A percentile compares a stretch with the other conserved stretches of the same genome.
phyloP scores from a whole-genome alignment of 2,113 vertebrate genomes.

The Seriola dumerili region DNA sequence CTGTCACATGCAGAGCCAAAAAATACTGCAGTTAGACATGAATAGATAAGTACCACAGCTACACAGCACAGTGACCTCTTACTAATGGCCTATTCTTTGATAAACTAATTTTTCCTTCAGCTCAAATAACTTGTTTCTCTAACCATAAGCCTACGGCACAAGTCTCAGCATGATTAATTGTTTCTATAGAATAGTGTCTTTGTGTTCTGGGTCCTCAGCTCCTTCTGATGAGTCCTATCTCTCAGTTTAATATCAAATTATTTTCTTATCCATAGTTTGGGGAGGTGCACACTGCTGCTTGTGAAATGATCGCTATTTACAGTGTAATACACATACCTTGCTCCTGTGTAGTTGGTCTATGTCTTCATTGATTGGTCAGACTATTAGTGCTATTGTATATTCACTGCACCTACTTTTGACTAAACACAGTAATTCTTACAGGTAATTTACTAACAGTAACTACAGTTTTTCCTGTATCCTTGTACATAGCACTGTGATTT shows the following conservation, averaged over 20 bases:
- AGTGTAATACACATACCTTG: slow-evolving; percentile 22
- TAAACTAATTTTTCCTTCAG: slow-evolving; percentile 11
- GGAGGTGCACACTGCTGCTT: slow-evolving; percentile 34
- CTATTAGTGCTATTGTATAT: slow-evolving; percentile 11
- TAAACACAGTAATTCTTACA: slow-evolving; percentile 10
- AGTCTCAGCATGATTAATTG: slow-evolving; percentile 40
- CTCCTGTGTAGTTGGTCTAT: slow-evolving; percentile 30
- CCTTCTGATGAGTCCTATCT: slow-evolving; percentile 34
- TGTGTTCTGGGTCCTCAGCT: slow-evolving; percentile 26
- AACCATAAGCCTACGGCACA: slow-evolving; percentile 14
- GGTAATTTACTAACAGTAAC: neutral
- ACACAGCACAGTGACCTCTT: slow-evolving; percentile 22
- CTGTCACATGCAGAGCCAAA: slow-evolving; percentile 49
- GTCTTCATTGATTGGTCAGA: slow-evolving; percentile 47
- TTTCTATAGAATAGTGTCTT: slow-evolving; percentile 30
- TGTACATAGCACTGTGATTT: slow-evolving; percentile 19
- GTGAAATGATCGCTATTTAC: slow-evolving; percentile 44
- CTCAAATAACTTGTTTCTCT: slow-evolving; percentile 14
- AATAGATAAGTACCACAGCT: slow-evolving; percentile 29
- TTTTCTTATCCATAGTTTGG: slow-evolving; percentile 43
- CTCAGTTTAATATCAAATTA: slow-evolving; percentile 54
- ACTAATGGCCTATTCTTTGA: slow-evolving; percentile 12
- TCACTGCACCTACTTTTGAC: slow-evolving; percentile 20
- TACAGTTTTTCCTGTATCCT: neutral
- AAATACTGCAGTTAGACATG: slow-evolving; percentile 34